Percentiles rank a stretch among this genome's conserved stretches.
These are phyloP conservation scores for Phainopepla nitens DNA, from an alignment of 2,113 vertebrate species.

Conservation along the genomic window DNA sequence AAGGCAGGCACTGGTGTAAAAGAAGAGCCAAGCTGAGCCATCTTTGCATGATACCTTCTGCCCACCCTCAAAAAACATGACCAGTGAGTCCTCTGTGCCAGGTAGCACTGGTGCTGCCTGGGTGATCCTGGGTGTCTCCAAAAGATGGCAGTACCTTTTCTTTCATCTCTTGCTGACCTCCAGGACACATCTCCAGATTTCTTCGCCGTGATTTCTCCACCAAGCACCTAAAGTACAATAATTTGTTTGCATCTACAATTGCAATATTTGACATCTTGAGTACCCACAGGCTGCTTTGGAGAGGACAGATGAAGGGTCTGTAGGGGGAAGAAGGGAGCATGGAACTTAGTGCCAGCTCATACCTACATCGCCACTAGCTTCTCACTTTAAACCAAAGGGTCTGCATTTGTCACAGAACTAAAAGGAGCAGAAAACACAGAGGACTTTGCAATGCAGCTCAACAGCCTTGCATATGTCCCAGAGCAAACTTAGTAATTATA, in stretches of 20 bases:
- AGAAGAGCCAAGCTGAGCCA: neutral
- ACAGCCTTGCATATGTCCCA: neutral
- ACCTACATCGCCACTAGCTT: neutral
- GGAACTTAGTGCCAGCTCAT: neutral
- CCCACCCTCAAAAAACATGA: neutral
- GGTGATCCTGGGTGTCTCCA: neutral
- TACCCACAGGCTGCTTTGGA: neutral
- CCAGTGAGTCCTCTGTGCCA: neutral
- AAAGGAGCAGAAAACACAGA: neutral
- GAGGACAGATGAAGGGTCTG: neutral
- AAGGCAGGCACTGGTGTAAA: neutral
- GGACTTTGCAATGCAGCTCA: neutral
- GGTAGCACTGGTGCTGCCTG: neutral
- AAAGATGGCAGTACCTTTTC: neutral
- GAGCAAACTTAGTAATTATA: neutral
- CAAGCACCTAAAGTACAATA: neutral
- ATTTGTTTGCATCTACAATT: neutral
- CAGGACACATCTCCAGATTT: neutral
- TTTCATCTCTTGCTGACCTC: neutral
- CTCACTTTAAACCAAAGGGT: neutral
- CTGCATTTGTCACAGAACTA: neutral
- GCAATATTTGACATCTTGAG: neutral
- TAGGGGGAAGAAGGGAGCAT: neutral
- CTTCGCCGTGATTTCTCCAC: neutral
- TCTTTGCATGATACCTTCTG: neutral